phyloP scores from a whole-genome alignment of 2,888 invertebrate species.

The Hoplodrina ambigua region DNA sequence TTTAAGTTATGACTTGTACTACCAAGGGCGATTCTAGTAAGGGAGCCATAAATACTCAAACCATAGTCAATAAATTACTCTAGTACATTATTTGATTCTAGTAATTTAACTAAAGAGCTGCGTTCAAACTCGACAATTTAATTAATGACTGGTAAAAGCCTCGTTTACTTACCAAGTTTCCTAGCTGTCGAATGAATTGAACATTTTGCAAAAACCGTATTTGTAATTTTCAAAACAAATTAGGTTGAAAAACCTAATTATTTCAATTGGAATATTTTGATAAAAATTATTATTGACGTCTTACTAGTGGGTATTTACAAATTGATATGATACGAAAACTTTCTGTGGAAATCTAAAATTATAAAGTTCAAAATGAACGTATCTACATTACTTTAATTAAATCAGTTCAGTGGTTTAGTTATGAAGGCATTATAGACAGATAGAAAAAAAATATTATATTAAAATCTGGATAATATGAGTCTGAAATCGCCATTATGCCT shows the following conservation, averaged over 20 bases:
- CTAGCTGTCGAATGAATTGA: constrained; percentile 27
- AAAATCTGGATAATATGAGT: too few species aligned
- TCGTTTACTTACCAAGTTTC: constrained; percentile 47
- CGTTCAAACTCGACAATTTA: constrained; percentile 51
- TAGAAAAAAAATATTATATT: too few species aligned
- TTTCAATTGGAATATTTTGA: constrained; percentile 6
- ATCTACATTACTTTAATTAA: too few species aligned
- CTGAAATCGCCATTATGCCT: too few species aligned
- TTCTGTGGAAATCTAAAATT: too few species aligned
- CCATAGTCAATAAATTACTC: constrained; percentile 46
- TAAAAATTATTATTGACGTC: neutral
- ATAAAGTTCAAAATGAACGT: too few species aligned
- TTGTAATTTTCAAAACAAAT: constrained; percentile 30
- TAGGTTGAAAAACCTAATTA: constrained; percentile 3
- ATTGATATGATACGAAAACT: neutral
- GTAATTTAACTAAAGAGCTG: constrained; percentile 49
- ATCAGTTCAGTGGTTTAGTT: too few species aligned
- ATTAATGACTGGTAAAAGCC: constrained; percentile 55
- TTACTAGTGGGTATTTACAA: too few species aligned
- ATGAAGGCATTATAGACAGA: too few species aligned
- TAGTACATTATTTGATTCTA: constrained; percentile 50
- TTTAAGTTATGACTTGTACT: neutral
- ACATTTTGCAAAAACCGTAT: constrained; percentile 24
- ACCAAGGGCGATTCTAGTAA: constrained; percentile 20
- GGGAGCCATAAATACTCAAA: constrained; percentile 45